Evolutionary conservation across 2,113 vertebrate species (phyloP), one percentile per base, ranked within the genome.

Genomic region (Excalfactoria chinensis): DNA sequence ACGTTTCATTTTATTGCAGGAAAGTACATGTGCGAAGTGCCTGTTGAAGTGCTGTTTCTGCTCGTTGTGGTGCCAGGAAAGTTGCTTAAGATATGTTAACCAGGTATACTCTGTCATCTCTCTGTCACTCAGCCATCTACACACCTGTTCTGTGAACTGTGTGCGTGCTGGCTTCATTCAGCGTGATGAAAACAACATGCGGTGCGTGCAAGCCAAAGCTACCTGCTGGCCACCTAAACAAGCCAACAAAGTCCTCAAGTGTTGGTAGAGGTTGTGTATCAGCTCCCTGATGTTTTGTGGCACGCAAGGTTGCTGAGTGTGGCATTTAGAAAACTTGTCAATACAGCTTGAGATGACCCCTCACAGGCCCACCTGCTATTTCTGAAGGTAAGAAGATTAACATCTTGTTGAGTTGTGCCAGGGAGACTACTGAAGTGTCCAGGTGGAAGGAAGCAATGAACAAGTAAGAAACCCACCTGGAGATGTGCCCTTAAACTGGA

Each of bases 81-180:
- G 80, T 69, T 92, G 90, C 84, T 93, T 98, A 64, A 64, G 37
- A 51, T 95, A 30, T 53, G 95, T 98, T 79, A 96, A 97, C 92
- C 98, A 98, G 98, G 98, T 98, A 98, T n/a, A 26, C 11, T 92
- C n/a, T 77, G 4, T 70, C 37, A n/a, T 34, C 32, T 71, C 44
- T 64, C 59, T 43, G 53, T 68, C 44, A 11, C 20, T 89, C 35
- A 37, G 6, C 48, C 44, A 2, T 40, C 11, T 71, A 26, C 62
- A 8, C 43, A 16, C 40, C 10, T 68, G 6, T 26, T 44, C 23
- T 56, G 34, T 17, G 55, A 76, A 49, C 28, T 1, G 0, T 1
- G 2, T 32, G 43, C 30, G 3, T 30, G 59, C 40, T 43, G 22
- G 41, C 59, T 48, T 22, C 8, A 5, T 37, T 71, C 21, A 48